Evolutionary conservation across 2,888 invertebrate species (phyloP).

Genomic region (Drosophila falleni): DNA sequence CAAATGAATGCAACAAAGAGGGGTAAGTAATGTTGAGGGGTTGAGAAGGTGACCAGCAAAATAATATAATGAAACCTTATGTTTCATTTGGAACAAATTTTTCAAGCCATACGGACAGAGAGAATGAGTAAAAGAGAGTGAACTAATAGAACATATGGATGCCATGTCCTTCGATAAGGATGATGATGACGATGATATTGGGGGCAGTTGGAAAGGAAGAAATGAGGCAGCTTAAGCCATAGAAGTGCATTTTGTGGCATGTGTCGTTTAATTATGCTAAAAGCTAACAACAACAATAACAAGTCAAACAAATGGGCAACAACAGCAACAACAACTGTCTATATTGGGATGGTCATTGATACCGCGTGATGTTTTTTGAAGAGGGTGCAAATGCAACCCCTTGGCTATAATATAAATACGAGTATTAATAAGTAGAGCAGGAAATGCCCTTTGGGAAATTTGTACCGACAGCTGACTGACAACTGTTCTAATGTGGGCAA

Average conservation of each 20-base stretch:
- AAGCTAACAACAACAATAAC: conserved; percentile 81
- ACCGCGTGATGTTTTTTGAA: conserved; percentile 38
- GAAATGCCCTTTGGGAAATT: conserved; percentile 66
- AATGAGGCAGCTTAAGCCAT: conserved; percentile 64
- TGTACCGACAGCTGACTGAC: conserved; percentile 55
- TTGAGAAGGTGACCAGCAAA: conserved; percentile 24
- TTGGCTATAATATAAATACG: conserved; percentile 5
- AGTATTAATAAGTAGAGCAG: conserved; percentile 45
- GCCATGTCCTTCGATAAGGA: conserved; percentile 77
- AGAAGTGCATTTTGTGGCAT: conserved; percentile 84
- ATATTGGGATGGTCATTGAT: conserved; percentile 72
- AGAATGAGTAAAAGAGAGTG: conserved; percentile 19
- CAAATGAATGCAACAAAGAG: conserved; percentile 57
- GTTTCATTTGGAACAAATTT: conserved; percentile 65
- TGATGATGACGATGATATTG: conserved; percentile 37
- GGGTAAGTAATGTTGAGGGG: not conserved
- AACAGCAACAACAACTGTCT: conserved; percentile 42
- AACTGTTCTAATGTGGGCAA: conserved; percentile 74
- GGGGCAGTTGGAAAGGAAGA: conserved; percentile 21
- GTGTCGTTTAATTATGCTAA: conserved; percentile 85
- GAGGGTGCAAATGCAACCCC: conserved; percentile 70
- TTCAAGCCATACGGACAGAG: conserved; percentile 60
- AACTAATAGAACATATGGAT: conserved; percentile 82
- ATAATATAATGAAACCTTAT: conserved; percentile 76
- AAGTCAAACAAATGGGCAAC: conserved; percentile 67